Percentiles rank a stretch among this genome's conserved stretches.
Conservation (phyloP, 2,888 invertebrate genomes). For the Sarcophaga subvicina region DNA sequence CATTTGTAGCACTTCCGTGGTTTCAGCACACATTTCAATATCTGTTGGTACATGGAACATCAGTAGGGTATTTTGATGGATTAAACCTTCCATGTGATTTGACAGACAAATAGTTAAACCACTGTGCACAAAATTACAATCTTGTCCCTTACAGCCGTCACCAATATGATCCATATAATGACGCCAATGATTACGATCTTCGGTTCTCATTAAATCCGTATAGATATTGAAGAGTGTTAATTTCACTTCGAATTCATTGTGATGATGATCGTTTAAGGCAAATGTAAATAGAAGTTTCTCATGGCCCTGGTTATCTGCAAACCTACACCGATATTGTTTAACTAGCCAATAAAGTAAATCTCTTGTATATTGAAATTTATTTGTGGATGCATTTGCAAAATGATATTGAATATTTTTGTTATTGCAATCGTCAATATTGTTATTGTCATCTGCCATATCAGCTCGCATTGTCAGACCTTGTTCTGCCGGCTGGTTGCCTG, state of each 20-base stretch:
- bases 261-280: constrained; percentile 37
- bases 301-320: constrained; percentile 24
- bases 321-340: constrained; percentile 25
- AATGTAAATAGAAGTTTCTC: constrained; percentile 52
- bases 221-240: constrained; percentile 37
- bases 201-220: constrained; percentile 32
- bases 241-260: constrained; percentile 51
- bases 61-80: constrained; percentile 18
- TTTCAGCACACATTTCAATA: constrained; percentile 25
- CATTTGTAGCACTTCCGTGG: constrained; percentile 46
- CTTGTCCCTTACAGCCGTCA: constrained; percentile 31
- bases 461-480: not conserved
- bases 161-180: constrained; percentile 50
- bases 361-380: constrained; percentile 31
- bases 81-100: constrained; percentile 37
- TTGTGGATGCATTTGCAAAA: not conserved
- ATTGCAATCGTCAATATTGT: constrained; percentile 15
- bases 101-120: constrained; percentile 38
- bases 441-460: constrained; percentile 2
- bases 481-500: not conserved
- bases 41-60: constrained; percentile 42
- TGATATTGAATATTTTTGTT: not conserved
- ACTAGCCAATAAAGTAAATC: constrained; percentile 35
- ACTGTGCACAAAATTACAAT: constrained; percentile 48
- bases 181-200: constrained; percentile 40